phyloP scores from a whole-genome alignment of 1,140 invertebrate species.

The Colletes latitarsis region DNA sequence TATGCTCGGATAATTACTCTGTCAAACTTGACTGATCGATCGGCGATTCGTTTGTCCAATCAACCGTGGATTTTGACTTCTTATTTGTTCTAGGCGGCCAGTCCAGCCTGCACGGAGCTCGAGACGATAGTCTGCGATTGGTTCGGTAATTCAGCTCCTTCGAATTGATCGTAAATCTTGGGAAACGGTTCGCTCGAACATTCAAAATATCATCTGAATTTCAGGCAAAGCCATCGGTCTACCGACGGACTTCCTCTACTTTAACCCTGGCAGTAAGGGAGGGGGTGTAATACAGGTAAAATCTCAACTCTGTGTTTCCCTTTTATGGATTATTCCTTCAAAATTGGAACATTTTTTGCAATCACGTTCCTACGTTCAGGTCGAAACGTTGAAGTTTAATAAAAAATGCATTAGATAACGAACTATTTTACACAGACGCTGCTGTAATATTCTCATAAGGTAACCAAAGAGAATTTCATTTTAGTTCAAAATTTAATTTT shows the following conservation, averaged over 20 bases:
- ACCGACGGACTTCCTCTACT: constrained; percentile 92
- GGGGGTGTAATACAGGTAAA: constrained; percentile 95
- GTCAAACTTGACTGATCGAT: constrained; percentile 42
- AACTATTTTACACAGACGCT: too few species aligned
- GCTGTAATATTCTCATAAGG: too few species aligned
- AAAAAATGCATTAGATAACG: too few species aligned
- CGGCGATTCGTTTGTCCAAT: constrained; percentile 35
- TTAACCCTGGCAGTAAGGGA: constrained; percentile 91
- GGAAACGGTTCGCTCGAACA: background rate
- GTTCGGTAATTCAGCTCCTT: constrained; percentile 88
- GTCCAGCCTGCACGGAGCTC: constrained; percentile 98
- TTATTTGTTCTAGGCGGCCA: constrained; percentile 89
- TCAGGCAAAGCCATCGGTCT: constrained; percentile 94
- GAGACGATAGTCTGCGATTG: constrained; percentile 98
- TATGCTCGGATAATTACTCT: too few species aligned
- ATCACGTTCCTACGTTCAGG: too few species aligned
- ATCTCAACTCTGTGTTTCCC: too few species aligned
- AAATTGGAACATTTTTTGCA: too few species aligned
- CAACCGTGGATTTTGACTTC: constrained; percentile 2
- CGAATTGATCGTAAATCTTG: background rate
- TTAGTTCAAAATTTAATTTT: too few species aligned
- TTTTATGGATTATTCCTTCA: too few species aligned
- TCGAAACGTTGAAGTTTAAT: too few species aligned
- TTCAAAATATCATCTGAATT: constrained; percentile 40
- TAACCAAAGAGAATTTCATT: too few species aligned